phyloP scores from a whole-genome alignment of 2,797 vertebrate species.

The Cetoscarus ocellatus region DNA sequence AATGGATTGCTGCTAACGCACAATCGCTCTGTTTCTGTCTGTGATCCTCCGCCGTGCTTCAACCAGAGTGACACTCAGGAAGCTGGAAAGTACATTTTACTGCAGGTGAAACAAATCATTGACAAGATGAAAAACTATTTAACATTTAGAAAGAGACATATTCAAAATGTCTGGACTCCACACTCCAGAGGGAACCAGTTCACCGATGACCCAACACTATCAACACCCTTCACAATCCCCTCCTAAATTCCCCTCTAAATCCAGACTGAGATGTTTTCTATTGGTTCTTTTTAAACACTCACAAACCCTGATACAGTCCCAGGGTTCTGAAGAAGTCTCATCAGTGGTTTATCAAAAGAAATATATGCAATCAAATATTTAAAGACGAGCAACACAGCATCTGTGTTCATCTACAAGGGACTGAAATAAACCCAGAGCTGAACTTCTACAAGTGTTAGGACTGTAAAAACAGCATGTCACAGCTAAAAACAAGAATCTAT shows the following conservation, averaged over 20 bases:
- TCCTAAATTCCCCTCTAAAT: neutral
- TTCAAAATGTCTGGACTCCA: conserved; percentile 7
- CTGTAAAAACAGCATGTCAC: neutral
- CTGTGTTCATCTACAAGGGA: neutral
- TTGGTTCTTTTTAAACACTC: neutral
- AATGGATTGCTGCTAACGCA: conserved; percentile 30
- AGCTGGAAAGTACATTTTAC: conserved; percentile 37
- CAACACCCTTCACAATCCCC: neutral
- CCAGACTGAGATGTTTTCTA: neutral
- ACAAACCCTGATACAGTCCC: neutral
- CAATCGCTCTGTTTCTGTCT: neutral
- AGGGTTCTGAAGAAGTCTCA: conserved; percentile 2
- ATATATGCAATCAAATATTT: conserved; percentile 1
- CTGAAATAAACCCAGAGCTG: neutral
- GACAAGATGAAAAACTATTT: neutral
- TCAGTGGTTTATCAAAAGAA: conserved; percentile 5
- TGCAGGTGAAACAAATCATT: conserved; percentile 16
- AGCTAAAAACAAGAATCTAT: neutral
- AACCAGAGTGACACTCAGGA: conserved; percentile 24
- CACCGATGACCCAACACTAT: neutral
- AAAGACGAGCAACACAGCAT: neutral
- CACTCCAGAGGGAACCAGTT: conserved; percentile 32
- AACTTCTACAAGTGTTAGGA: neutral
- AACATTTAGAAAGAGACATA: neutral
- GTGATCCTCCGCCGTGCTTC: conserved; percentile 15